Conservation (phyloP, 2,888 invertebrate species). For the Ctena decussata region DNA sequence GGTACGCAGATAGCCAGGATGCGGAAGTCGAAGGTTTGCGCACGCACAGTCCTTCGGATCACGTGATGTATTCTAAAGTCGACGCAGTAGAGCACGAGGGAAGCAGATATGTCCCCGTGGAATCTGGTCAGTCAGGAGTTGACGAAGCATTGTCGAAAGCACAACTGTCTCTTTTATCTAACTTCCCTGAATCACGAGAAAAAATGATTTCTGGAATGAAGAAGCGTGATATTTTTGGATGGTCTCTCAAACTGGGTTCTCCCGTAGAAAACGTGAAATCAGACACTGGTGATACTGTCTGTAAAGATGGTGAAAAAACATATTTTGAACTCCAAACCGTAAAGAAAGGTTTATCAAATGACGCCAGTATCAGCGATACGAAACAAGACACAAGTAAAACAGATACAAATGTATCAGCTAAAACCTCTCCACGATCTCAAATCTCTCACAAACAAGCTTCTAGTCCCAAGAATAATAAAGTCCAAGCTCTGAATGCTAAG, state of each 20-base stretch:
- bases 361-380: background rate
- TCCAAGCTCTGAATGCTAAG: background rate
- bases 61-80: background rate
- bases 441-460: background rate
- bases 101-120: background rate
- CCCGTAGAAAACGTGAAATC: constrained; percentile 11
- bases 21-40: background rate
- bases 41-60: background rate
- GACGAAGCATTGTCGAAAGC: constrained; percentile 4
- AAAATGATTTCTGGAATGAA: constrained; percentile 60
- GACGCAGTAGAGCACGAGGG: background rate
- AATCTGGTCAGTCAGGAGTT: background rate
- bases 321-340: constrained; percentile 66
- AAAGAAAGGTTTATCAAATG: constrained; percentile 14
- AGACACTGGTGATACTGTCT: constrained; percentile 29
- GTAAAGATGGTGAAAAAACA: constrained; percentile 61
- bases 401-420: background rate
- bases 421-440: background rate
- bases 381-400: background rate
- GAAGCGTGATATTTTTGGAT: constrained; percentile 62
- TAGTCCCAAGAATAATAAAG: background rate
- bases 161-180: constrained; percentile 10
- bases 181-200: constrained; percentile 39
- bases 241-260: constrained; percentile 57
- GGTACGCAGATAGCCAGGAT: constrained; percentile 12